Base-by-base conservation (phyloP, 2,888 invertebrate species). In the Ditylenchus weischeri region DNA sequence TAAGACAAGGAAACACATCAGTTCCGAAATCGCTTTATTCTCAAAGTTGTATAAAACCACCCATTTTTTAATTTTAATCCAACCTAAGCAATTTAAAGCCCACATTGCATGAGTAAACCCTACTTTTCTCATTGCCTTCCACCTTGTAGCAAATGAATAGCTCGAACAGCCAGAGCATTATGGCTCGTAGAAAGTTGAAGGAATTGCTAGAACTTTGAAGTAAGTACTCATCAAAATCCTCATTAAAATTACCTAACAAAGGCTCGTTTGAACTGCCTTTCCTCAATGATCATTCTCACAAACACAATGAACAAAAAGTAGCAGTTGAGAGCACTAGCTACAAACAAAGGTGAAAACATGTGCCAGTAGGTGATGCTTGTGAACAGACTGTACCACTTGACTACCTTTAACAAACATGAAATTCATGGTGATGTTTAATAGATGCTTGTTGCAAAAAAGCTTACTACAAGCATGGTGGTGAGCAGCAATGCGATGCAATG, bases 271-370 rank as follows among this genome's bases (percentile, higher is more conserved):
- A 81, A 82, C 47, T 83, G 82, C 19, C 83, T 89, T 79, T 91
- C 90, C 81, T 79, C 78, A n/a, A 91, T 87, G 81, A 90, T 90
- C 89, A 91, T 91, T 79, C 96, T 88, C 78, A 96, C 91, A 82
- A 92, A 91, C 68, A 95, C 90, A 79, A 95, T 95, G 63, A 92
- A 89, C 83, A 92, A 91, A 84, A 95, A 95, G 84, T 96, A 96
- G 38, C 91, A 89, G 85, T 92, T 92, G 75, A 93, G 87, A 38
- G 91, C 91, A 86, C 94, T 93, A 76, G 91, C 91, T 50, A 91
- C 89, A 86, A 93, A 95, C 48, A 95, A 86, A 0, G 95, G 94
- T 21, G 90, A 88, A 84, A 95, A 94, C 65, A 93, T 89, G 68
- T 89, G 87, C 89, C 91, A 92, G 92, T 93, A 94, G 70, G 90